phyloP scores from a whole-genome alignment of 2,113 vertebrate genomes.

The Nematolebias whitei region DNA sequence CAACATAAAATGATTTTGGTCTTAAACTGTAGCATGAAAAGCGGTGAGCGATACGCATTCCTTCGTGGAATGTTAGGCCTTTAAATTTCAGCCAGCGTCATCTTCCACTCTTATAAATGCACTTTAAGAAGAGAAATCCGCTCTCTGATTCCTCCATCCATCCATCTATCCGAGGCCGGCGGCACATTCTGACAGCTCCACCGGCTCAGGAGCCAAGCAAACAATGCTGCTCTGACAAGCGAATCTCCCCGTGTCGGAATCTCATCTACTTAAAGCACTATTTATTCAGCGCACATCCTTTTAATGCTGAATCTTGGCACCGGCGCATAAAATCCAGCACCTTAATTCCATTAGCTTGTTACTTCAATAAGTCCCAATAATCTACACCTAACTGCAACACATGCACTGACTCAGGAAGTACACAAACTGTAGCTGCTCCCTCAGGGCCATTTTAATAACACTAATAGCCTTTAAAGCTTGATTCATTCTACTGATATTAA shows the following conservation, averaged over 20 bases:
- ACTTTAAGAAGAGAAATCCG: constrained; percentile 35
- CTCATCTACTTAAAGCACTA: constrained; percentile 75
- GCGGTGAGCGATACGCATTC: too few relatives aligned
- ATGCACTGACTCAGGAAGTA: constrained; percentile 53
- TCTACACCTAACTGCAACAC: constrained; percentile 72
- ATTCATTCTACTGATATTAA: constrained; percentile 69
- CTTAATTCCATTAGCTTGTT: constrained; percentile 82
- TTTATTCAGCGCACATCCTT: constrained; percentile 77
- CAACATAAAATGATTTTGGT: too few relatives aligned
- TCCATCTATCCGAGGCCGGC: constrained; percentile 57
- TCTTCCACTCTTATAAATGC: constrained; percentile 17
- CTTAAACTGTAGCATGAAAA: too few relatives aligned
- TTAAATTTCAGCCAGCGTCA: too few relatives aligned
- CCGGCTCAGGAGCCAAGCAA: constrained; percentile 63
- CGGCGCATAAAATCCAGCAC: constrained; percentile 74
- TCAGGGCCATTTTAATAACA: constrained; percentile 71
- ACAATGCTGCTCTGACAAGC: constrained; percentile 70
- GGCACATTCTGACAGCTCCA: constrained; percentile 67
- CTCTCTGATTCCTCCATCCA: constrained; percentile 41
- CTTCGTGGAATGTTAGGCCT: too few relatives aligned
- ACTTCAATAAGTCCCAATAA: constrained; percentile 80
- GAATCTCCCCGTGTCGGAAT: constrained; percentile 68
- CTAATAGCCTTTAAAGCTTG: constrained; percentile 73
- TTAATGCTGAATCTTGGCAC: constrained; percentile 78
- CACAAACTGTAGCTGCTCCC: constrained; percentile 52